phyloP scores from a whole-genome alignment of 2,797 vertebrate genomes.

The Chelidonichthys spinosus region DNA sequence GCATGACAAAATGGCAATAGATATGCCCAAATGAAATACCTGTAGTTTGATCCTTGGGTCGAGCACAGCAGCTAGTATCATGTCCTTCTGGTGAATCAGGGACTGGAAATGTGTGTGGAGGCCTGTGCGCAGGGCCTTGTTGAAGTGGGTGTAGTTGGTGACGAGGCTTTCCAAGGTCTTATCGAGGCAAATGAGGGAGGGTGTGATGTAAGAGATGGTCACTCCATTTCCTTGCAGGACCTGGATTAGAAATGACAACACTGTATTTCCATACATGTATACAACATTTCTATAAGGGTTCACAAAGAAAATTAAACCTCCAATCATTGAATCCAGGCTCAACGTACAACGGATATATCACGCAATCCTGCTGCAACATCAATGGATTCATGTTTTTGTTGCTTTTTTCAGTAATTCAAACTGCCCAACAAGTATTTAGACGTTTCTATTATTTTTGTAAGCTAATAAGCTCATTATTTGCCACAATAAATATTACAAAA shows the following conservation, averaged over 20 bases:
- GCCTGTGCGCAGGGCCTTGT: conserved; percentile 78
- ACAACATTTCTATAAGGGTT: background rate
- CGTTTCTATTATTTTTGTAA: background rate
- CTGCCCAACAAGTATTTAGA: background rate
- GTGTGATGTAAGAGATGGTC: conserved; percentile 79
- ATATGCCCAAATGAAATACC: conserved; percentile 50
- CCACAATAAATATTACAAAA: background rate
- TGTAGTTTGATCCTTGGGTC: conserved; percentile 83
- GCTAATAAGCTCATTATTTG: background rate
- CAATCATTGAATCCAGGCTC: background rate
- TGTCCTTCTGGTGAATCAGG: conserved; percentile 77
- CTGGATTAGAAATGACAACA: conserved; percentile 31
- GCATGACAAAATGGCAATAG: background rate
- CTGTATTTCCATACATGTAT: background rate
- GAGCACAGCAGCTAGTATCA: conserved; percentile 79
- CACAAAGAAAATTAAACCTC: background rate
- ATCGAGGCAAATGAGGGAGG: conserved; percentile 80
- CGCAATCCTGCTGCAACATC: background rate
- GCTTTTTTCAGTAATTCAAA: background rate
- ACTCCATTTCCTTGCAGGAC: conserved; percentile 80
- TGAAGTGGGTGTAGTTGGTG: conserved; percentile 79
- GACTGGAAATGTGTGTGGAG: conserved; percentile 78
- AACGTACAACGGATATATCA: background rate
- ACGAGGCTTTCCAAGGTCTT: conserved; percentile 71
- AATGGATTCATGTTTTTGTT: background rate